Conservation (phyloP, 2,888 invertebrate genomes). For the Orthonychiurus folsomi region DNA sequence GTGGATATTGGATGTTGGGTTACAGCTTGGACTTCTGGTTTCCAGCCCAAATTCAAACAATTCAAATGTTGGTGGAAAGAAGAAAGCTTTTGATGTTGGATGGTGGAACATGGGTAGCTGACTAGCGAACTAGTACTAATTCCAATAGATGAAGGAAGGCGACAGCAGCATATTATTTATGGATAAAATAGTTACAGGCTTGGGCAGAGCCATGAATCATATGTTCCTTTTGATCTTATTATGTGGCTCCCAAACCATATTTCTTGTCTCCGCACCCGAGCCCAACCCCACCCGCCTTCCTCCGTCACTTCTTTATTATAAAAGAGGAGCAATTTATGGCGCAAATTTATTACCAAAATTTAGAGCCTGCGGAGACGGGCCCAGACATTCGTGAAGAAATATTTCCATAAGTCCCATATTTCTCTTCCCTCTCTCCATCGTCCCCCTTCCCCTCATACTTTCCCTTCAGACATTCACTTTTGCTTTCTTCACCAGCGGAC, state of each 20-base stretch:
- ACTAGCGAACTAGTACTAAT: too few relatives aligned
- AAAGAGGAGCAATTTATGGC: constrained; percentile 7
- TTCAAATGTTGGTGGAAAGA: too few relatives aligned
- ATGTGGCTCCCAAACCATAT: constrained; percentile 30
- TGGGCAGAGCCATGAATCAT: constrained; percentile 29
- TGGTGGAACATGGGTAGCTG: too few relatives aligned
- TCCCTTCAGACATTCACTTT: constrained; percentile 2
- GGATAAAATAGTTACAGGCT: constrained; percentile 7
- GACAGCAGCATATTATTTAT: background rate
- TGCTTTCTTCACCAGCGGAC: background rate
- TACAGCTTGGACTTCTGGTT: too few relatives aligned
- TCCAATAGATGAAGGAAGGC: background rate
- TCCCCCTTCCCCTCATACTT: background rate
- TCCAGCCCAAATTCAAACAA: too few relatives aligned
- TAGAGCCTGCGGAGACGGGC: constrained; percentile 2
- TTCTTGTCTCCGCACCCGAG: constrained; percentile 24
- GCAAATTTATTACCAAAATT: constrained; percentile 5
- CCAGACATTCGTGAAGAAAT: background rate
- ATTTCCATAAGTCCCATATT: constrained; percentile 1
- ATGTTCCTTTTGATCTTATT: constrained; percentile 35
- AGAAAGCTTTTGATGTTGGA: too few relatives aligned
- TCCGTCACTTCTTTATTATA: constrained; percentile 3
- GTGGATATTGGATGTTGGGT: too few relatives aligned
- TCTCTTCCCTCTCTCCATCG: background rate
- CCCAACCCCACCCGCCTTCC: constrained; percentile 20